phyloP scores from a whole-genome alignment of 2,888 invertebrate genomes.

The Meghimatium bilineatum region DNA sequence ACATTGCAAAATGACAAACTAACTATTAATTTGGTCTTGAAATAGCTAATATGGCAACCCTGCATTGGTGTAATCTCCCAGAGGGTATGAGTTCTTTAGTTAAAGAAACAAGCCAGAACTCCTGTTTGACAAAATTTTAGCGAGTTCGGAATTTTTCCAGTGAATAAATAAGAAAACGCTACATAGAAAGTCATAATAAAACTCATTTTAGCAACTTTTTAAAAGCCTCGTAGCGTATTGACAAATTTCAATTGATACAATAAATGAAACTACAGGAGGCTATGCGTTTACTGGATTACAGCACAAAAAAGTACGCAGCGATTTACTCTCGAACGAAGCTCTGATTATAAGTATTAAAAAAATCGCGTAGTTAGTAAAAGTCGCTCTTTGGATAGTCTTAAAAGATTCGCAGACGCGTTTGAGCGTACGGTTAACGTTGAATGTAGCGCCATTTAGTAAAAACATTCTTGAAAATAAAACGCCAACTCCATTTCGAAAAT shows the following conservation, averaged over 20 bases:
- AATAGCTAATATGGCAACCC: too few species aligned
- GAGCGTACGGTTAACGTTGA: neutral
- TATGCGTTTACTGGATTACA: neutral
- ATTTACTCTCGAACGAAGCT: neutral
- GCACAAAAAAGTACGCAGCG: neutral
- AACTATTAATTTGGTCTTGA: too few species aligned
- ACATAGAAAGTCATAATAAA: neutral
- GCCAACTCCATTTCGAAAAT: neutral
- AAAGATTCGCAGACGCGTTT: neutral
- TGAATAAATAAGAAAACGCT: neutral
- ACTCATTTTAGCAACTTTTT: neutral
- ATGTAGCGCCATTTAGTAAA: neutral
- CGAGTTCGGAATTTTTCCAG: too few species aligned
- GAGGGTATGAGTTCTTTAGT: neutral
- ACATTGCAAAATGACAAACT: too few species aligned
- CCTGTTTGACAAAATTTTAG: conserved; percentile 1
- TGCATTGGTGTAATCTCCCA: neutral
- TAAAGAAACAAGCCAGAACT: neutral
- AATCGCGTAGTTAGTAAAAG: neutral
- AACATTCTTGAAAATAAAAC: neutral
- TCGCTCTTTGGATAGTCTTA: conserved; percentile 22
- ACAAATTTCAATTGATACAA: neutral
- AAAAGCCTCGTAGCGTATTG: neutral
- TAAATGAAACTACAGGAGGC: conserved; percentile 19
- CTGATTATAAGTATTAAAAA: neutral